Conservation (phyloP, 2,797 vertebrate species). For the Squalus acanthias region DNA sequence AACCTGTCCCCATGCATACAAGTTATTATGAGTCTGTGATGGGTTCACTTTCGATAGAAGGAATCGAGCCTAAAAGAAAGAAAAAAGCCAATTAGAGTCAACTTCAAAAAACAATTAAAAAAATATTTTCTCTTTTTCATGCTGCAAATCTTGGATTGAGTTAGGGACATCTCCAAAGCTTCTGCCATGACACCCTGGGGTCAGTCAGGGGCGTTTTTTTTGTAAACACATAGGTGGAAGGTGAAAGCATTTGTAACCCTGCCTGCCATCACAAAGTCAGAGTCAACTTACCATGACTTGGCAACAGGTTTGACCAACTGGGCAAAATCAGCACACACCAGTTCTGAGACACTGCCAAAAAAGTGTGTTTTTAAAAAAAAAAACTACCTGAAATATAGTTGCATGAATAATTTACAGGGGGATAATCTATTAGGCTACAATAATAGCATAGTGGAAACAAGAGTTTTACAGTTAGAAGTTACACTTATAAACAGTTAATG, state of each 20-base stretch:
- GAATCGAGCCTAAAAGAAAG: slow-evolving; percentile 76
- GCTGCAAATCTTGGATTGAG: background rate
- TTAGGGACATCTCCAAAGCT: background rate
- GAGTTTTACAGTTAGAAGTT: background rate
- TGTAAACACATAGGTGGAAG: background rate
- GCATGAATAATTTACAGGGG: background rate
- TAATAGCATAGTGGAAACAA: background rate
- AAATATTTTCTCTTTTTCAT: background rate
- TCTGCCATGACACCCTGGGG: background rate
- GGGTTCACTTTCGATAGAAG: slow-evolving; percentile 97
- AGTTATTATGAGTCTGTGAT: slow-evolving; percentile 96
- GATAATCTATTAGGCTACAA: background rate
- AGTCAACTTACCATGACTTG: background rate
- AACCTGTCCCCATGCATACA: slow-evolving; percentile 93
- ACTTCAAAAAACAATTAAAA: background rate
- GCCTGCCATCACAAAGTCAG: background rate
- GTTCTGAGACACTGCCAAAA: background rate
- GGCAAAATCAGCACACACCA: background rate
- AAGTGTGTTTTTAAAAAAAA: background rate
- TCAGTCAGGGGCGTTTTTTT: background rate
- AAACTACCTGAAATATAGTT: background rate
- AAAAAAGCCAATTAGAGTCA: slow-evolving; percentile 9
- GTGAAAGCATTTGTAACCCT: background rate
- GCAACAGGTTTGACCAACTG: background rate
- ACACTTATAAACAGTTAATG: background rate